Conservation (phyloP, 2,888 invertebrate species). For the Morinoia aosen region DNA sequence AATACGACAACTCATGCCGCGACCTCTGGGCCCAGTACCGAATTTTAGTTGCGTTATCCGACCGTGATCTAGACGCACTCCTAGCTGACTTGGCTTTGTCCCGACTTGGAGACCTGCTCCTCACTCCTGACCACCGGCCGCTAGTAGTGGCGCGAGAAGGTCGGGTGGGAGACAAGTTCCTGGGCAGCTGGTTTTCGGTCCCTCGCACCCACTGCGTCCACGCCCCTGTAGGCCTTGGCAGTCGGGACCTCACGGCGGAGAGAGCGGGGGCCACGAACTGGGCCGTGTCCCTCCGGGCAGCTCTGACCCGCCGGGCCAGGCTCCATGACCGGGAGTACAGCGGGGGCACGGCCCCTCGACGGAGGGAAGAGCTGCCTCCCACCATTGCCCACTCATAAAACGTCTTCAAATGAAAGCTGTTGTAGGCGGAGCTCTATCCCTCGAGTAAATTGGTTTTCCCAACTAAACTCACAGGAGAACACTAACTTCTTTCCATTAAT, state of each 20-base stretch:
- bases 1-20: not conserved
- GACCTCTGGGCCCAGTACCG: slow-evolving; percentile 31
- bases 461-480: not conserved
- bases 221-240: not conserved
- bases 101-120: slow-evolving; percentile 26
- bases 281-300: slow-evolving; percentile 35
- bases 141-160: not conserved
- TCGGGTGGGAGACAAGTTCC: slow-evolving; percentile 4
- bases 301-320: slow-evolving; percentile 7
- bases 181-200: not conserved
- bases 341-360: slow-evolving; percentile 21
- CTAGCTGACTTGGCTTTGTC: not conserved
- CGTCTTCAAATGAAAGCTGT: not conserved
- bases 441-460: not conserved
- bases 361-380: slow-evolving; percentile 21
- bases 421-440: not conserved
- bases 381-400: not conserved
- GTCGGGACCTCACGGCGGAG: slow-evolving; percentile 20
- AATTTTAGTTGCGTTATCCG: not conserved
- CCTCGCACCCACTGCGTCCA: slow-evolving; percentile 32
- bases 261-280: slow-evolving; percentile 30
- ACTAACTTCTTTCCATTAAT: not conserved
- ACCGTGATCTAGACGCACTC: not conserved
- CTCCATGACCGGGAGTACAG: slow-evolving; percentile 39
- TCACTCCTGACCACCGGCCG: not conserved